Evolutionary conservation across 2,888 invertebrate genomes (phyloP), one percentile per base, ranked within the genome.

Genomic region (Gordius sp.): DNA sequence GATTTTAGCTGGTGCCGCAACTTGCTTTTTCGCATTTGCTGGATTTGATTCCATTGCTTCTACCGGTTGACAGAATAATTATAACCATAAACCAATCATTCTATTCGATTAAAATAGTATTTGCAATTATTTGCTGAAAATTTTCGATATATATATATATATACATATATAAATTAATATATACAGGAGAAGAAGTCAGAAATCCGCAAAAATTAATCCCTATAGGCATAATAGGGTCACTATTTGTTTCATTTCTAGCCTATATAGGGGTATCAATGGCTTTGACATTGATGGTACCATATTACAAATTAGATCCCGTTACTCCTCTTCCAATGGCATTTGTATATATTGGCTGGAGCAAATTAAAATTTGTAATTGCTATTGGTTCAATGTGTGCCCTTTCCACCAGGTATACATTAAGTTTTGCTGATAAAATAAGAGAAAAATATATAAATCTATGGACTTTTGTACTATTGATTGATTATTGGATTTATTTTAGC

Each of bases 141-240:
- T n/a, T 86, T 66, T 84, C 85, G 73, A 84, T 86, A 63, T 86
- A 86, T 86, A 85, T 16, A 41, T 26, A 8, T 28, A 55, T 8
- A 13, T 33, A 33, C 39, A 33, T 33, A 33, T 8, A n/a, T 13
- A 33, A 13, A 13, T 33, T 33, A 13, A n/a, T 56, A 33, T 56
- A 58, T 61, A 18, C 64, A 77, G 81, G 86, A 0, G 91, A 91
- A 68, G 91, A 91, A 69, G 87, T 86, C 0, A 81, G 80, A 66
- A 84, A 85, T 70, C 89, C 91, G 0, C 81, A 85, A 68, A 75
- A 77, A 60, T 79, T 82, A 62, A 89, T 91, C 59, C 91, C 91
- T 0, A 68, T 87, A 41, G 80, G 86, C 26, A 87, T 91, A 60
- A 78, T 85, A 0, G 65, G 82, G 1, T 85, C 86, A 0, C 71